A percentile compares a stretch with the other conserved stretches of the same genome.
Evolutionary conservation across 1,140 invertebrate genomes (phyloP).

Genomic region (Leptinotarsa undecemlineata): DNA sequence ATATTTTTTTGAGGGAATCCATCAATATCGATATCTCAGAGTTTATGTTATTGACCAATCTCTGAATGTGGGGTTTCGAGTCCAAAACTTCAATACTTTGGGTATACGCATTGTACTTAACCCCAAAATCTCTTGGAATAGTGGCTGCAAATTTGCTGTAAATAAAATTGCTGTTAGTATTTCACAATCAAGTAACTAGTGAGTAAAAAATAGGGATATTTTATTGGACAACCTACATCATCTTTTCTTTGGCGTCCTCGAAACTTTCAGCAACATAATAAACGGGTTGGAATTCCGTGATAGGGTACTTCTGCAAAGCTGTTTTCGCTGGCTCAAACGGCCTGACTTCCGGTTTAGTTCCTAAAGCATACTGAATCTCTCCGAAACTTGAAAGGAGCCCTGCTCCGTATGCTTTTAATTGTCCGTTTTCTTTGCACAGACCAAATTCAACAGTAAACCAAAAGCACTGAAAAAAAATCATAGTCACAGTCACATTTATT

Average conservation of each 20-base stretch:
- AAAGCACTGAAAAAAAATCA: slow-evolving; percentile 75
- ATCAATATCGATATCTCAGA: background rate
- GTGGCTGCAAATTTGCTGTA: too few species aligned
- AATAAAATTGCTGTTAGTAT: too few species aligned
- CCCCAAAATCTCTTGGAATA: background rate
- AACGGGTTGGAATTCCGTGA: slow-evolving; percentile 94
- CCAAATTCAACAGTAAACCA: slow-evolving; percentile 99
- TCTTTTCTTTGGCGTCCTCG: slow-evolving; percentile 93
- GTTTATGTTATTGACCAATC: background rate
- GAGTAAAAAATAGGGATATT: too few species aligned
- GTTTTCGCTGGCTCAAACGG: slow-evolving; percentile 88
- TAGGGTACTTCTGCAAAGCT: slow-evolving; percentile 88
- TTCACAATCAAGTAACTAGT: too few species aligned
- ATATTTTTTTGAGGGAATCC: too few species aligned
- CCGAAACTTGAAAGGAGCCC: slow-evolving; percentile 96
- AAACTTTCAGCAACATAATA: slow-evolving; percentile 97
- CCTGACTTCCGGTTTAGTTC: slow-evolving; percentile 80
- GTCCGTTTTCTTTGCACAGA: slow-evolving; percentile 86
- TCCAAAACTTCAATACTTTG: background rate
- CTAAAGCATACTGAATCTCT: slow-evolving; percentile 91
- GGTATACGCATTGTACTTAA: background rate
- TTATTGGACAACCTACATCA: slow-evolving; percentile 75
- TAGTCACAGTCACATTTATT: too few species aligned
- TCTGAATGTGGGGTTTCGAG: background rate
- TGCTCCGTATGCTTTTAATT: slow-evolving; percentile 94